These are phyloP conservation scores for Gambusia yucatana DNA, from an alignment of 2,797 vertebrate species.

Conservation along the genomic window DNA sequence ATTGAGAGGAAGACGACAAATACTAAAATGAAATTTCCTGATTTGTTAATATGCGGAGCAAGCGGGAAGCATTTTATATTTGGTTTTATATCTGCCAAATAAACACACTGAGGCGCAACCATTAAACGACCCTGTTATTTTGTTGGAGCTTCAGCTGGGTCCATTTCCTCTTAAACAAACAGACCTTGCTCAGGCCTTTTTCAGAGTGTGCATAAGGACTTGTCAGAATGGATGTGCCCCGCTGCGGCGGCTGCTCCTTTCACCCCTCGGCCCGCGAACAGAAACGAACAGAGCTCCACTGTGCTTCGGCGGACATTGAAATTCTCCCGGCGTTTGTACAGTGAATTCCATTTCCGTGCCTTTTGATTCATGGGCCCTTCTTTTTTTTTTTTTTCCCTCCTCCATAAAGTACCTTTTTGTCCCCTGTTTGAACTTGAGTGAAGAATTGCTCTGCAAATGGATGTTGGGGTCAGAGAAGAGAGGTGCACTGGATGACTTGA, in stretches of 20 bases:
- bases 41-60: constrained; percentile 23
- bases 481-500: constrained; percentile 50
- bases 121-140: constrained; percentile 49
- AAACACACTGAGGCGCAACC: constrained; percentile 25
- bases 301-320: constrained; percentile 70
- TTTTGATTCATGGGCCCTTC: constrained; percentile 69
- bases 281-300: constrained; percentile 71
- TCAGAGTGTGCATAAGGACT: constrained; percentile 54
- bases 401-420: constrained; percentile 74
- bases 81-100: constrained; percentile 9
- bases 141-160: constrained; percentile 43
- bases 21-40: constrained; percentile 4
- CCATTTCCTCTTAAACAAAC: constrained; percentile 66
- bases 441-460: constrained; percentile 67
- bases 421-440: constrained; percentile 72
- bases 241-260: constrained; percentile 71
- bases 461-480: constrained; percentile 59
- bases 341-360: constrained; percentile 77
- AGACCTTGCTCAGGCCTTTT: constrained; percentile 58
- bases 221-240: constrained; percentile 70
- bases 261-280: constrained; percentile 54
- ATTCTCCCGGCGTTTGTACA: constrained; percentile 73
- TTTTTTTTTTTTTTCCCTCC: constrained; percentile 22
- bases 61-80: constrained; percentile 35
- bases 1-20: constrained; percentile 7